phyloP scores from a whole-genome alignment of 1,140 invertebrate species.

The Hycleus cichorii region DNA sequence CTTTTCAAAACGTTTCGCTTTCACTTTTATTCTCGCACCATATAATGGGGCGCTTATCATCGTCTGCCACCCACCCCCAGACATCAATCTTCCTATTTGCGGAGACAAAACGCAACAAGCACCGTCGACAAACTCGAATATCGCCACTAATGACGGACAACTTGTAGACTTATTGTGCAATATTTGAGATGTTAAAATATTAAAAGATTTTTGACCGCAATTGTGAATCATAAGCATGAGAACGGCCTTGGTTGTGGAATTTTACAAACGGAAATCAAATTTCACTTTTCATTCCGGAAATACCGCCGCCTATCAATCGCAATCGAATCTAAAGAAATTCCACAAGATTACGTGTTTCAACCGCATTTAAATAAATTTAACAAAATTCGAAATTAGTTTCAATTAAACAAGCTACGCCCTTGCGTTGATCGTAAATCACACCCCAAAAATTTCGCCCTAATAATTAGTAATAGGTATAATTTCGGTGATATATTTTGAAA shows the following conservation, averaged over 20 bases:
- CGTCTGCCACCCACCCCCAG: not conserved
- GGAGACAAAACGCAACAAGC: too few relatives aligned
- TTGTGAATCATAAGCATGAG: not conserved
- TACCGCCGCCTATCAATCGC: not conserved
- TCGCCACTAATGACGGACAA: too few relatives aligned
- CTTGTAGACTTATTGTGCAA: too few relatives aligned
- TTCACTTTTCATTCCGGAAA: constrained; percentile 3
- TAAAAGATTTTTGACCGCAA: too few relatives aligned
- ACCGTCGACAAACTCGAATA: too few relatives aligned
- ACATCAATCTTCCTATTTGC: too few relatives aligned
- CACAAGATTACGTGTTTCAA: too few relatives aligned
- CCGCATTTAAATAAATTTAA: too few relatives aligned
- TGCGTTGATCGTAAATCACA: constrained; percentile 2
- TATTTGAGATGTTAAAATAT: too few relatives aligned
- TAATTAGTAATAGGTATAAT: constrained; percentile 2
- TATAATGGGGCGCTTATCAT: constrained; percentile 3
- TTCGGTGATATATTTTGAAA: constrained; percentile 13
- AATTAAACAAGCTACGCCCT: not conserved
- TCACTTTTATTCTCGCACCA: constrained; percentile 7
- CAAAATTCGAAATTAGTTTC: too few relatives aligned
- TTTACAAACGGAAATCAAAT: constrained; percentile 7
- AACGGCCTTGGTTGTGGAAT: constrained; percentile 9
- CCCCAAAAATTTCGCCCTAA: not conserved
- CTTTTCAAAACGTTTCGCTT: not conserved
- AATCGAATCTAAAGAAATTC: too few relatives aligned